Evolutionary conservation across 2,797 vertebrate species (phyloP).

Genomic region (Neosilurus mollespiculum): DNA sequence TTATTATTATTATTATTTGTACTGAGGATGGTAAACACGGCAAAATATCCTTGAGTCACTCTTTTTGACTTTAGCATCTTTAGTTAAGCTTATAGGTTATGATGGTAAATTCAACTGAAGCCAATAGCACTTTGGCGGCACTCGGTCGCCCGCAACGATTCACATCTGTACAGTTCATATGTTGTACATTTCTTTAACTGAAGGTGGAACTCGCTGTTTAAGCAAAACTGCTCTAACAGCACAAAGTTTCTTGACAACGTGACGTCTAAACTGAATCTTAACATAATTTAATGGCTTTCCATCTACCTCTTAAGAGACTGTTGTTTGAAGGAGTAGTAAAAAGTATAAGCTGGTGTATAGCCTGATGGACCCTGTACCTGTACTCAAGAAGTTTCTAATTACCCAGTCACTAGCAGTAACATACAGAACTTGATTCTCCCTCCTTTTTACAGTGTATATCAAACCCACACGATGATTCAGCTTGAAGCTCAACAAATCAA

Average conservation of each 20-base stretch:
- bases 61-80: neutral
- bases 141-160: no score
- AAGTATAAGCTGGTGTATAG: neutral
- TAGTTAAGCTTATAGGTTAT: neutral
- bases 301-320: constrained; percentile 16
- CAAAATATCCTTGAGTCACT: neutral
- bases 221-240: neutral
- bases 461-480: neutral
- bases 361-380: neutral
- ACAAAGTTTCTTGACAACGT: neutral
- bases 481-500: neutral
- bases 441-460: no score
- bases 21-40: neutral
- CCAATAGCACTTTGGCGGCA: no score
- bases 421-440: neutral
- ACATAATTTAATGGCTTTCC: neutral
- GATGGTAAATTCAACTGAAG: neutral
- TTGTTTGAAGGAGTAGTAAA: neutral
- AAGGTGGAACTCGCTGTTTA: neutral
- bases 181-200: neutral
- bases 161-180: neutral
- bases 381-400: neutral
- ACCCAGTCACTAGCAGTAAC: neutral
- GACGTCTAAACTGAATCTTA: neutral
- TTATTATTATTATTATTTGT: neutral